phyloP scores from a whole-genome alignment of 2,888 invertebrate species.

The Mantis religiosa region DNA sequence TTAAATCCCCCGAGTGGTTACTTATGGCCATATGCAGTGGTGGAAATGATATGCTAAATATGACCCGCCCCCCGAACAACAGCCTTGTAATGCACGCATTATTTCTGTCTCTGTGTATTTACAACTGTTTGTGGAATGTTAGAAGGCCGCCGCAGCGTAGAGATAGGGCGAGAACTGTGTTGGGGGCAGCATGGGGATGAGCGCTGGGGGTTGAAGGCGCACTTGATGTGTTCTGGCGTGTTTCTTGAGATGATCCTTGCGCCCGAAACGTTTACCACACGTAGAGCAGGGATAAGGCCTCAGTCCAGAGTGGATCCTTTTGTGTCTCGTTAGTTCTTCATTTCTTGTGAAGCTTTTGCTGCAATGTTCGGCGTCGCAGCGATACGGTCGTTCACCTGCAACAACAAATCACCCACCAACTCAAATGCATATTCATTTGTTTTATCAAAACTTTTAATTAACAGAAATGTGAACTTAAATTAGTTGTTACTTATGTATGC shows the following conservation, averaged over 20 bases:
- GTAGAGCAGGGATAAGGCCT: constrained; percentile 80
- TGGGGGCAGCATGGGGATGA: neutral
- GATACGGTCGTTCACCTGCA: constrained; percentile 78
- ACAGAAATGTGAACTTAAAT: too few relatives aligned
- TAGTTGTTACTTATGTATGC: too few relatives aligned
- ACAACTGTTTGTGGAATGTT: neutral
- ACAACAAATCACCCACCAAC: constrained; percentile 10
- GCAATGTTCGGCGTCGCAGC: constrained; percentile 79
- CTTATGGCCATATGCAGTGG: too few relatives aligned
- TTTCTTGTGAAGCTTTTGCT: constrained; percentile 88
- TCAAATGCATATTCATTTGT: too few relatives aligned
- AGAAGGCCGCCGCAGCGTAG: neutral
- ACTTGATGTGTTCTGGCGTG: constrained; percentile 76
- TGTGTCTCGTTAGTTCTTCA: constrained; percentile 88
- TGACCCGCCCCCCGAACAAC: too few relatives aligned
- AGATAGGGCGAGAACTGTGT: neutral
- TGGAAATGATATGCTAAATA: too few relatives aligned
- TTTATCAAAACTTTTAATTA: too few relatives aligned
- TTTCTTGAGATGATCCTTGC: constrained; percentile 92
- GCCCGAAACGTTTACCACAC: constrained; percentile 89
- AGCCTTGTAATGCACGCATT: too few relatives aligned
- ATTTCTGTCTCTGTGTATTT: too few relatives aligned
- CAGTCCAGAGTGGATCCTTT: constrained; percentile 81
- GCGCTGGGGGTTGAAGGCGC: neutral
- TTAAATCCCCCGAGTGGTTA: too few relatives aligned